Conservation (phyloP, 2,113 vertebrate species). For the Lophius piscatorius region DNA sequence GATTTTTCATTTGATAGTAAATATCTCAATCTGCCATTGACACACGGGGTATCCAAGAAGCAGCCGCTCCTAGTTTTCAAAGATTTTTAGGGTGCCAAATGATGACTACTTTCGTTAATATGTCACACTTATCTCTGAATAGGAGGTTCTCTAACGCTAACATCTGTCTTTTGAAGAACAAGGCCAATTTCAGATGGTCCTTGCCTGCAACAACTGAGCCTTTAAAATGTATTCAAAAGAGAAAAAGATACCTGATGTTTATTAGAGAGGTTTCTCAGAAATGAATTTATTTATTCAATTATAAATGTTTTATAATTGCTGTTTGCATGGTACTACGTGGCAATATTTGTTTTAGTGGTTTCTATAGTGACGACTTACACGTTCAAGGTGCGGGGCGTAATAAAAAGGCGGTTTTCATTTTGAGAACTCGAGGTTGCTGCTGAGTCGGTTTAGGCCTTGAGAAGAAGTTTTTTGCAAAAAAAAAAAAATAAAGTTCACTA, state of each 20-base stretch:
- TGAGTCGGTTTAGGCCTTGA: constrained; percentile 40
- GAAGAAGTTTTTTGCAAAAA: constrained; percentile 65
- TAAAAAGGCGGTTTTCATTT: constrained; percentile 30
- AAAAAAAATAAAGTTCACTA: constrained; percentile 60
- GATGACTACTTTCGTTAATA: constrained; percentile 34
- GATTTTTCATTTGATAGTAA: background rate
- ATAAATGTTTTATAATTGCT: constrained; percentile 76
- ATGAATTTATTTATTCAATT: constrained; percentile 68
- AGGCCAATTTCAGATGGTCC: constrained; percentile 59
- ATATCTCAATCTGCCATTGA: too few relatives aligned
- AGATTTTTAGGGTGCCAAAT: constrained; percentile 45
- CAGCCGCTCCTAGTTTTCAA: constrained; percentile 45
- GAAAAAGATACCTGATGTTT: constrained; percentile 61
- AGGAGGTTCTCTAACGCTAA: constrained; percentile 35
- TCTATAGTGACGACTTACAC: constrained; percentile 71
- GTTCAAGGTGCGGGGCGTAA: constrained; percentile 52
- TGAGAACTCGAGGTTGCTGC: constrained; percentile 33
- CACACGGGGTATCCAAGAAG: too few relatives aligned
- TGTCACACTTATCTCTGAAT: constrained; percentile 20
- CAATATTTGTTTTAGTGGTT: constrained; percentile 79
- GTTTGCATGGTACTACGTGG: constrained; percentile 82
- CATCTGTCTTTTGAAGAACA: constrained; percentile 47
- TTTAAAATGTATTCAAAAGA: constrained; percentile 67
- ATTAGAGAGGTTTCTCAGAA: constrained; percentile 64
- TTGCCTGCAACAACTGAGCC: constrained; percentile 84